Conservation (phyloP, 37 sponge, comb jelly and placozoan genomes). For the Aplysina aerophoba region DNA sequence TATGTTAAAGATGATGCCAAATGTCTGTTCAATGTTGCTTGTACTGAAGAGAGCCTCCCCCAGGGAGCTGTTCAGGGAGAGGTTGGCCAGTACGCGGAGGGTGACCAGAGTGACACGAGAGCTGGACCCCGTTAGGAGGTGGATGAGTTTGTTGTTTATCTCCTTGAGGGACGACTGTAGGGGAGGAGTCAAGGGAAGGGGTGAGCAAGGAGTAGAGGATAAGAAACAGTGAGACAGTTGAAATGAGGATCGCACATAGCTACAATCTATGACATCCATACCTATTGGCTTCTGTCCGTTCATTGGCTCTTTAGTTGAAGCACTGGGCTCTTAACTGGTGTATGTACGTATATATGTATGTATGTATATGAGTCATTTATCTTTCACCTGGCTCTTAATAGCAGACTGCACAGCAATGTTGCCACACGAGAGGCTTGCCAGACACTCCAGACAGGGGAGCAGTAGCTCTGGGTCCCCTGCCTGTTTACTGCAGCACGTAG, state of each 20-base stretch:
- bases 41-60: slow-evolving; percentile 28
- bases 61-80: slow-evolving; percentile 10
- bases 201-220: too few species aligned
- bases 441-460: neutral
- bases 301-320: too few species aligned
- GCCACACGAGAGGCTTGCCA: neutral
- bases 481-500: neutral
- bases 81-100: slow-evolving; percentile 2
- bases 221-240: too few species aligned
- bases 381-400: neutral
- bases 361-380: neutral
- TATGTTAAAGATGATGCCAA: slow-evolving; percentile 18
- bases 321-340: neutral
- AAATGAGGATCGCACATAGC: too few species aligned
- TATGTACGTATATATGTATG: neutral
- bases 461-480: neutral
- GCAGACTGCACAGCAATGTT: slow-evolving; percentile 17
- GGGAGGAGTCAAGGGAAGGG: too few species aligned
- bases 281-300: too few species aligned
- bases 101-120: slow-evolving; percentile 8
- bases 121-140: neutral
- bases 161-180: slow-evolving; percentile 13
- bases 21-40: slow-evolving; percentile 11
- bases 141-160: slow-evolving; percentile 6
- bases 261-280: too few species aligned